A percentile compares a stretch with the other conserved stretches of the same genome.
These are phyloP conservation scores for Brachypalpus laphriformis DNA, from an alignment of 2,888 invertebrate genomes.

Conservation along the genomic window DNA sequence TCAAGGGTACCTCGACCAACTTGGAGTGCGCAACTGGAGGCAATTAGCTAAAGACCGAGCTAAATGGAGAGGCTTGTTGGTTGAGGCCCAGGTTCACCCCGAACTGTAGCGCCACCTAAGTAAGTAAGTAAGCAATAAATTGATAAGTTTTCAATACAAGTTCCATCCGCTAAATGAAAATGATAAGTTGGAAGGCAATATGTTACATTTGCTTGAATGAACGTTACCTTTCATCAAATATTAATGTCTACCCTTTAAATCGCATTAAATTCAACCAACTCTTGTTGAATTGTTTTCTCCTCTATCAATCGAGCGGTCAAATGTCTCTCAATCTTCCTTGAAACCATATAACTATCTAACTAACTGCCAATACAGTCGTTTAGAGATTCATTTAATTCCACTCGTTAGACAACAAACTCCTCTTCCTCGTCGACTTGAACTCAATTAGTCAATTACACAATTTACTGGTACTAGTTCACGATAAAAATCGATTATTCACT, in stretches of 20 bases:
- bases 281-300: background rate
- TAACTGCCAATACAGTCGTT: background rate
- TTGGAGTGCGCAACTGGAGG: too few species aligned
- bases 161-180: too few species aligned
- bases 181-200: too few species aligned
- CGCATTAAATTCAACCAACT: background rate
- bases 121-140: too few species aligned
- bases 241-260: background rate
- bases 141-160: too few species aligned
- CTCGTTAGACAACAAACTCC: conserved; percentile 14
- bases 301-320: background rate
- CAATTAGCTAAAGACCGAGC: too few species aligned
- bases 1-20: too few species aligned
- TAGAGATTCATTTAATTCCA: conserved; percentile 24
- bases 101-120: too few species aligned
- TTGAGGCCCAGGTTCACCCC: too few species aligned
- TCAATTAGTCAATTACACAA: conserved; percentile 66
- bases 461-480: conserved; percentile 43
- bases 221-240: too few species aligned
- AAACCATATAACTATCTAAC: background rate
- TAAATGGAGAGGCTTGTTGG: too few species aligned
- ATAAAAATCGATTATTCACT: conserved; percentile 61
- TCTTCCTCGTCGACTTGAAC: conserved; percentile 35
- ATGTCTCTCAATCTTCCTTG: background rate
- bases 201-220: too few species aligned